Base-by-base conservation (phyloP, 2,797 vertebrate species). In the Protosalanx chinensis region DNA sequence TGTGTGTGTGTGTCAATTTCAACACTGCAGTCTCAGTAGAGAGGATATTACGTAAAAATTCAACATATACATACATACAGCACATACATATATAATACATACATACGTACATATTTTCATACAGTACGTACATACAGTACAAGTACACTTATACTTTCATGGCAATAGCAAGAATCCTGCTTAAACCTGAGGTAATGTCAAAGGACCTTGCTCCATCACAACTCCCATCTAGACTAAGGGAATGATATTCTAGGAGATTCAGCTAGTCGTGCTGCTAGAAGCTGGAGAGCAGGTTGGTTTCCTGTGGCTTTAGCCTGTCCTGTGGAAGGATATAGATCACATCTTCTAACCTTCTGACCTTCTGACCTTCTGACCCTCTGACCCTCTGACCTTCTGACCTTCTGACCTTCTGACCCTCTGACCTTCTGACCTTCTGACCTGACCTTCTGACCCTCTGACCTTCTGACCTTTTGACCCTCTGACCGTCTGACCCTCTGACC, bases 1-100 rank as follows among this genome's bases (percentile, higher is more conserved):
- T 6, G 13, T 49, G 8, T 41, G 37, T 41, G 37, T 53, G 51
- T 53, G 13, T 53, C 68, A 29, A 75, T 80, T 78, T 80, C 79
- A 82, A 67, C 72, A 77, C 81, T 81, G 77, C 37, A 41, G 37
- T 41, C 37, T 41, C 37, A 41, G 37, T 41, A 41, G 37, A 41
- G 7, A 7, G 37, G 37, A 1, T 41, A 7, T 41, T 41, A 41
- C 12, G 37, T 41, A 10, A 41, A 10, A 12, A 10, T 41, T 8
- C 2, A 8, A 61, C 15, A 27, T 12, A 13, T 56, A 56, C 15
- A 56, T 56, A 56, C n/a, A 56, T 15, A 35, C 33, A 35, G 33
- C 23, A 27, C 23, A 27, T 27, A 27, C 23, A 27, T 27, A 27
- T 27, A 27, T 27, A 27, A 27, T 27, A 27, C 23, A 27, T 27